Evolutionary conservation across 2,113 vertebrate species (phyloP), one percentile per base, ranked within the genome.

Genomic region (Circaetus cinerascens): DNA sequence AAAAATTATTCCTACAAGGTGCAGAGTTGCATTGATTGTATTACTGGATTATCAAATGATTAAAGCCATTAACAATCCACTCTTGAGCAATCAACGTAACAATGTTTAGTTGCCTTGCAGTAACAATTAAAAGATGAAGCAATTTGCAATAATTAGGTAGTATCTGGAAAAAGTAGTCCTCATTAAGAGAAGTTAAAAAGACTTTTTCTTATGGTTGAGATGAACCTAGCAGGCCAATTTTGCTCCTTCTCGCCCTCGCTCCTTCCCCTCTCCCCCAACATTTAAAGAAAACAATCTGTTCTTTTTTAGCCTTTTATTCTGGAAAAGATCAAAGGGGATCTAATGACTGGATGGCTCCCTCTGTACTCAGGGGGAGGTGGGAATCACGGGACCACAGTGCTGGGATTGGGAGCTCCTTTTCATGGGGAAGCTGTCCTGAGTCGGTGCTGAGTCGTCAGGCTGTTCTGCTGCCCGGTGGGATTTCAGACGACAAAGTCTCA

Each of bases 121-220:
- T 98, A 98, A 98, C 97, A 98, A 98, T 98, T 98, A 98, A 95
- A 90, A 97, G 97, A 97, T 95, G 96, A 98, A 98, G 96, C 97
- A 98, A 98, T 98, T 98, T 98, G 96, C 97, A 93, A 98, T 98
- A 98, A 98, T 98, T 98, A 98, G 97, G 97, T 97, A 96, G 91
- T 97, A 97, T 97, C 90, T 98, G 96, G 74, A 96, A 97, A 98
- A 98, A 98, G 93, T 95, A 97, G 95, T 95, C 95, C 97, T 97
- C 98, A 98, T 98, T 98, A 98, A 96, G 82, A 94, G 86, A 98
- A 98, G 96, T 97, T 97, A 95, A 98, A 98, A 98, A 95, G 93
- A 96, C 80, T 97, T 97, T 91, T 98, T 96, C 91, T 93, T 95
- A 85, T 77, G 77, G 88, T 95, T 96, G 79, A 92, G 88, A 95